Percentiles rank a stretch among this genome's conserved stretches.
phyloP scores from a whole-genome alignment of 2,797 vertebrate genomes.

The Tinamus major region DNA sequence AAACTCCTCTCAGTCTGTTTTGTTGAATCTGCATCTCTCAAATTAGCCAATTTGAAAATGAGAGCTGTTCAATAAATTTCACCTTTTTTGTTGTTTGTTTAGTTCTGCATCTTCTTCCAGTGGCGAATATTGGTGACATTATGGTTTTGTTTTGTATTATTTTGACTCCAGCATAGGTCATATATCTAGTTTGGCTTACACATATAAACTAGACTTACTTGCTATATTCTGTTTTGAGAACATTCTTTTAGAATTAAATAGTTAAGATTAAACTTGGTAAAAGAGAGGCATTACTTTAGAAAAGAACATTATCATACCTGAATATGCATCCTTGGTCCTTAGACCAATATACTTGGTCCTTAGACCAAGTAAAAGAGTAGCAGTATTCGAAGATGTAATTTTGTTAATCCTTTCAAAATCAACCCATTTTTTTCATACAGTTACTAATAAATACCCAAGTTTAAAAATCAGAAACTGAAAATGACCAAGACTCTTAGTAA shows the following conservation, averaged over 20 bases:
- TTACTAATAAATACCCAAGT: background rate
- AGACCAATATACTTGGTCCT: no score
- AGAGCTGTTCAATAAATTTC: background rate
- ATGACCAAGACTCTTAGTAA: background rate
- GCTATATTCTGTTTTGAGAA: background rate
- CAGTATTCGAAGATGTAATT: background rate
- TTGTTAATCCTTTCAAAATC: background rate
- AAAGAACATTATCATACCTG: background rate
- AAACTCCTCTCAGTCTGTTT: background rate
- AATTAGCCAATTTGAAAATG: background rate
- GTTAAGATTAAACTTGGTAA: background rate
- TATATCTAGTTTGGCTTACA: background rate
- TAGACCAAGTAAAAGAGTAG: background rate
- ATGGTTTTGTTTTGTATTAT: no score
- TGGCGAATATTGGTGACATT: background rate
- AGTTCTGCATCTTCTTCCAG: background rate
- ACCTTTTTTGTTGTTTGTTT: background rate
- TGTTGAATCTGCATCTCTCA: background rate
- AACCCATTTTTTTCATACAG: background rate
- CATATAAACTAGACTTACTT: background rate
- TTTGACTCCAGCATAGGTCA: background rate
- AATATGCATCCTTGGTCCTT: background rate
- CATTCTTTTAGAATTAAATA: background rate
- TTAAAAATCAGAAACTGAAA: background rate
- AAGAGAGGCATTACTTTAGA: background rate